phyloP scores from a whole-genome alignment of 2,113 vertebrate genomes.

The Dicrurus megarhynchus region DNA sequence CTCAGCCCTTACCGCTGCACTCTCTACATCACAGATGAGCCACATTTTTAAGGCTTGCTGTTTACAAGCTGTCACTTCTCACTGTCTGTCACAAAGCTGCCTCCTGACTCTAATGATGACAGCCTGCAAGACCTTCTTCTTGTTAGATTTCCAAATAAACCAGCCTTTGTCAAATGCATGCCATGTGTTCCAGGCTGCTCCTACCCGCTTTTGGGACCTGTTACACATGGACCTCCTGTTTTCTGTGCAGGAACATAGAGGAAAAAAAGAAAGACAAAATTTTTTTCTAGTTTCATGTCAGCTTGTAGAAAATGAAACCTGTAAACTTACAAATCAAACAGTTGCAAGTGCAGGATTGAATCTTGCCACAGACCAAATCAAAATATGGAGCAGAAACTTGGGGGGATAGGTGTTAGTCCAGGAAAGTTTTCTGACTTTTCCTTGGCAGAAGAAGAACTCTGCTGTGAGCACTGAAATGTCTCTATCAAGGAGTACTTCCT shows the following conservation, averaged over 20 bases:
- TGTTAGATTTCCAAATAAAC: neutral
- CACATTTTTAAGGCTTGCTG: slow-evolving; percentile 2
- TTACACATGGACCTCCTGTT: neutral
- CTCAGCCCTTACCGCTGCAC: neutral
- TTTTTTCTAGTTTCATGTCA: neutral
- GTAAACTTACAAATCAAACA: neutral
- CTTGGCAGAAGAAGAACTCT: neutral
- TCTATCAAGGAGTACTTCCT: neutral
- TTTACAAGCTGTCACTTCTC: slow-evolving; percentile 48
- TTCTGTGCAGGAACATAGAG: neutral
- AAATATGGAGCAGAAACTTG: neutral
- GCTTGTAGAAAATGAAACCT: neutral
- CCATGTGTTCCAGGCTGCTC: neutral
- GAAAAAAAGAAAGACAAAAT: neutral
- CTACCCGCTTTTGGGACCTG: neutral
- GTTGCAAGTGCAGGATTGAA: neutral
- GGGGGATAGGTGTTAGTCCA: neutral
- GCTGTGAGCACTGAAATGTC: neutral
- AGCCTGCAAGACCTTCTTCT: slow-evolving; percentile 34
- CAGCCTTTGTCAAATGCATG: neutral
- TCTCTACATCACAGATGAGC: neutral
- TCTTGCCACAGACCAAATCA: neutral
- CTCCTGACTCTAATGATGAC: slow-evolving; percentile 11
- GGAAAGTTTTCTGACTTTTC: neutral
- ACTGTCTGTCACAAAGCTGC: slow-evolving; percentile 38